phyloP scores from a whole-genome alignment of 2,113 vertebrate genomes.

The Electrona antarctica region DNA sequence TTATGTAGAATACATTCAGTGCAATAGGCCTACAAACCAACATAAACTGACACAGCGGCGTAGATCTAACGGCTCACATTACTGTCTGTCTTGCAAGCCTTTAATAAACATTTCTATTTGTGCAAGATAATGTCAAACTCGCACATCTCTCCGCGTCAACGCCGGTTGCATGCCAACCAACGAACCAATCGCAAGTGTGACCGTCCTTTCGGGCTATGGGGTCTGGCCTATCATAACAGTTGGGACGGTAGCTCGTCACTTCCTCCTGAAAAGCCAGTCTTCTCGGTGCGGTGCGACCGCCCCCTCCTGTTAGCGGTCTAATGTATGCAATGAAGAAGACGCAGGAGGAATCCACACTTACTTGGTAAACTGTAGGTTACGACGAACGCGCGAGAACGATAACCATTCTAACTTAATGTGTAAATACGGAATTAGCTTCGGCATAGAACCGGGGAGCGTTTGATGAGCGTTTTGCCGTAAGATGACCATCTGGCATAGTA shows the following conservation, averaged over 20 bases:
- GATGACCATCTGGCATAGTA: constrained; percentile 26
- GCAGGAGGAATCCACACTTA: constrained; percentile 51
- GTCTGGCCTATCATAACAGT: constrained; percentile 41
- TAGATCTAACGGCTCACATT: no score
- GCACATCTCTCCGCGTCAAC: no score
- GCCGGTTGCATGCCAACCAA: no score
- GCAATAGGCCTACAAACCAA: no score
- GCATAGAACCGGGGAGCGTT: not conserved
- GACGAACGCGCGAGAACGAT: not conserved
- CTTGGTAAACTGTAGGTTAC: constrained; percentile 36
- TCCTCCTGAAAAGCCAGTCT: constrained; percentile 59
- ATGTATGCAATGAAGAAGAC: constrained; percentile 54
- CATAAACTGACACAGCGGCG: no score
- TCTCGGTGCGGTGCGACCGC: constrained; percentile 57
- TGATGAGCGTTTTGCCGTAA: constrained; percentile 10
- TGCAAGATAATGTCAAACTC: no score
- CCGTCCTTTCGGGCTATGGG: no score
- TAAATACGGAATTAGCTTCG: not conserved
- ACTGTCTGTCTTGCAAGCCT: no score
- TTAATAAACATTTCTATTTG: no score
- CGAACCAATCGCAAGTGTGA: no score
- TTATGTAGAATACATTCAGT: no score
- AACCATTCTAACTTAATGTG: not conserved
- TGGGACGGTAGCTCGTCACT: constrained; percentile 74
- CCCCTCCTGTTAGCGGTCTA: constrained; percentile 37